Conservation (phyloP, 2,113 vertebrate genomes). For the Etheostoma cragini region DNA sequence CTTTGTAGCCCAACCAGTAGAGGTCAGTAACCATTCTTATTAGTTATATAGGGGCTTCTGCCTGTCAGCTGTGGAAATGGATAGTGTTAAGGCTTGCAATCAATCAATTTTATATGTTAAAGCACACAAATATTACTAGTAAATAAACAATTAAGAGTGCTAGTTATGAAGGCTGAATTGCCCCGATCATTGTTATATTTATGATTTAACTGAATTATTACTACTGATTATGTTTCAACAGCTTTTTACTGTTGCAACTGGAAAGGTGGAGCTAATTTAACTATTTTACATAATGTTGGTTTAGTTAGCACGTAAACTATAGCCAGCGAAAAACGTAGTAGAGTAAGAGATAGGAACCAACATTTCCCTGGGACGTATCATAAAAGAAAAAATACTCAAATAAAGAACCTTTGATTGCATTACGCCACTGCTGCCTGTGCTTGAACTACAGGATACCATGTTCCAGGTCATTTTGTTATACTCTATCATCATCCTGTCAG, state of each 20-base stretch:
- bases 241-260: not conserved
- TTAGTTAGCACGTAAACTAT: not conserved
- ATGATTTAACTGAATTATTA: not conserved
- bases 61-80: not conserved
- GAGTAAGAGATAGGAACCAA: not conserved
- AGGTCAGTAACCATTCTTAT: constrained; percentile 43
- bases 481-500: not conserved
- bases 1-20: constrained; percentile 50
- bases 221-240: not conserved
- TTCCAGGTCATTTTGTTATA: not conserved
- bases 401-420: not conserved
- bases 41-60: not conserved
- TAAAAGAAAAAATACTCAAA: not conserved
- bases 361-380: not conserved
- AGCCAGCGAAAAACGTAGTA: too few species aligned
- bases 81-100: not conserved
- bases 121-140: not conserved
- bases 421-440: not conserved
- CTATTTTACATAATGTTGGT: not conserved
- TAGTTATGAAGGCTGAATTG: not conserved
- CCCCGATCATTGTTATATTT: not conserved
- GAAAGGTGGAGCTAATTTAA: not conserved
- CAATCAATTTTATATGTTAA: not conserved
- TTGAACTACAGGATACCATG: not conserved
- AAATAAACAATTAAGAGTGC: not conserved